Conservation (phyloP, 2,888 invertebrate genomes). For the Ellobium chinense region DNA sequence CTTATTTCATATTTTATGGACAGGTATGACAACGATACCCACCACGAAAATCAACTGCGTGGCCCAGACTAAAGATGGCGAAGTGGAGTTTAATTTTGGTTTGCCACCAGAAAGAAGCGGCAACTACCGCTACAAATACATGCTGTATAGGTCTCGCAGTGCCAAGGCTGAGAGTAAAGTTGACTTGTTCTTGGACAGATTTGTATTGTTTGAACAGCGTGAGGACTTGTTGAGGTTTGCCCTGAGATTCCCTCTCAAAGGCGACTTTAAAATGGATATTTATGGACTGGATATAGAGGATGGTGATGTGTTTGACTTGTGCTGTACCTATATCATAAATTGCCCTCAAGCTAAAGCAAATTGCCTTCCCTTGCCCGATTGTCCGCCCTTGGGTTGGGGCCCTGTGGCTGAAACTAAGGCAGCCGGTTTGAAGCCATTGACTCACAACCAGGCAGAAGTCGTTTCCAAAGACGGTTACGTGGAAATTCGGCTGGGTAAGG, state of each 20-base stretch:
- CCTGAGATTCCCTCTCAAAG: constrained; percentile 68
- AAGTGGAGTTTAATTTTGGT: constrained; percentile 67
- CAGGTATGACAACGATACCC: constrained; percentile 9
- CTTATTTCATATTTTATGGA: too few relatives aligned
- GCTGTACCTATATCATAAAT: constrained; percentile 74
- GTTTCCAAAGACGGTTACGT: constrained; percentile 71
- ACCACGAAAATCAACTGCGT: constrained; percentile 64
- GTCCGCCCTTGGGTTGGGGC: constrained; percentile 76
- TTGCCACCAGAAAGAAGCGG: constrained; percentile 62
- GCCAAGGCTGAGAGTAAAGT: constrained; percentile 50
- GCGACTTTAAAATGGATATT: constrained; percentile 75
- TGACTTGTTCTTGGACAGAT: constrained; percentile 69
- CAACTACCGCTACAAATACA: constrained; percentile 71
- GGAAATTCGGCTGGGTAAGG: constrained; percentile 69
- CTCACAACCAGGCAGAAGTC: constrained; percentile 72
- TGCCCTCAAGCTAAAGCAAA: constrained; percentile 66
- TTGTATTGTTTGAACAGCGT: constrained; percentile 73
- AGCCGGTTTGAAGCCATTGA: constrained; percentile 68
- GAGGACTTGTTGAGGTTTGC: constrained; percentile 64
- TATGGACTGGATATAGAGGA: constrained; percentile 70
- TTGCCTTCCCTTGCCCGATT: constrained; percentile 72
- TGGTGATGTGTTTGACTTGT: constrained; percentile 72
- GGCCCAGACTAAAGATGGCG: constrained; percentile 66
- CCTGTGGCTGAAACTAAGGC: constrained; percentile 68
- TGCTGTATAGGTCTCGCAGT: constrained; percentile 66